These are phyloP conservation scores for Copsychus sechellarum DNA, from an alignment of 2,113 vertebrate species.

Conservation along the genomic window DNA sequence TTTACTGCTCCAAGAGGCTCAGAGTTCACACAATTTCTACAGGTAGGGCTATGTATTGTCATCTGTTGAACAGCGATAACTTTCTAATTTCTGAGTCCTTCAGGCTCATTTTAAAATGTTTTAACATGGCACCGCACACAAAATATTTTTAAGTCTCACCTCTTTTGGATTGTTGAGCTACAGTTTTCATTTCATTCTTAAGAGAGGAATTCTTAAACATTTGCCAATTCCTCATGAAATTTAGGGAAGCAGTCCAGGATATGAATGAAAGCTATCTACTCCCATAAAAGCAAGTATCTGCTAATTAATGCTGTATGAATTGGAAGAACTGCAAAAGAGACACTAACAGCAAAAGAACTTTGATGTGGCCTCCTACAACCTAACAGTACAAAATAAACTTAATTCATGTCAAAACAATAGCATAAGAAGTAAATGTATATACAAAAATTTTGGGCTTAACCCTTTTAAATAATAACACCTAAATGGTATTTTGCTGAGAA, in stretches of 20 bases:
- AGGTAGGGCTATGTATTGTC: not conserved
- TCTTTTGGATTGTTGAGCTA: not conserved
- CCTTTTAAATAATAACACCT: conserved; percentile 6
- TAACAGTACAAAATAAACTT: not conserved
- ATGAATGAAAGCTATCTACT: not conserved
- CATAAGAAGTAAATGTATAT: not conserved
- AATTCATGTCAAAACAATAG: conserved; percentile 37
- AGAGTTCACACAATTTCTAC: not conserved
- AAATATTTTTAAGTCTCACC: not conserved
- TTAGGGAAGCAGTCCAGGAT: not conserved
- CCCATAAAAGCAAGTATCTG: not conserved
- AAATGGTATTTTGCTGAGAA: not conserved
- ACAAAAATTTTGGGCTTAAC: not conserved
- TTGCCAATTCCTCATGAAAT: not conserved
- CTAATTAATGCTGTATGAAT: not conserved
- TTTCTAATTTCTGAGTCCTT: not conserved
- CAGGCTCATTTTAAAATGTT: not conserved
- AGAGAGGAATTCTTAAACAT: not conserved
- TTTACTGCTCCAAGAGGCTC: not conserved
- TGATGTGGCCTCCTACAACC: not conserved
- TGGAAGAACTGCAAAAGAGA: not conserved
- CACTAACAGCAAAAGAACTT: not conserved
- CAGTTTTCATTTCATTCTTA: not conserved
- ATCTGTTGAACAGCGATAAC: not conserved
- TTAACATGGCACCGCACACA: not conserved